Evolutionary conservation across 2,797 vertebrate genomes (phyloP).

Genomic region (Paramormyrops hopkinsi): DNA sequence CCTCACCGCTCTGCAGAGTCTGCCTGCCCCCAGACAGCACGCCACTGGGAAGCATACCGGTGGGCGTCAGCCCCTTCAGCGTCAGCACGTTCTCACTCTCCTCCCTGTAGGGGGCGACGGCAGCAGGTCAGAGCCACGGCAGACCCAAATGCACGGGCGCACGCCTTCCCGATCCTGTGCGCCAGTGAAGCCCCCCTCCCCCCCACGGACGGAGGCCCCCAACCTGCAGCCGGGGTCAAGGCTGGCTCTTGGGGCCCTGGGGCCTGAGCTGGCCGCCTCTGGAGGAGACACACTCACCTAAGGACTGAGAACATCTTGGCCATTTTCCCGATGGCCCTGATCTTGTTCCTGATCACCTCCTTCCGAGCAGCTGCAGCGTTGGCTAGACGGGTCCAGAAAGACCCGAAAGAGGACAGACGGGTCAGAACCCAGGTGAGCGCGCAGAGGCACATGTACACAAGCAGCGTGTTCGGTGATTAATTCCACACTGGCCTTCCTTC

Average conservation of each 20-base stretch:
- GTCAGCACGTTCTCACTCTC: conserved; percentile 76
- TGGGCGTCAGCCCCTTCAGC: conserved; percentile 72
- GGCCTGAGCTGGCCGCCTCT: neutral
- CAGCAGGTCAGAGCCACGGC: neutral
- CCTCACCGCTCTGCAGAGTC: conserved; percentile 72
- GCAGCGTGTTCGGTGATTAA: neutral
- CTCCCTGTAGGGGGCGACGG: conserved; percentile 52
- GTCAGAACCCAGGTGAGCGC: neutral
- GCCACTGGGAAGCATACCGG: conserved; percentile 73
- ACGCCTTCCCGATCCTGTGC: conserved; percentile 58
- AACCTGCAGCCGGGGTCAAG: neutral
- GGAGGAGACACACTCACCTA: conserved; percentile 22
- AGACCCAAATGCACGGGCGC: conserved; percentile 25
- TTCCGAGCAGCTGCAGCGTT: conserved; percentile 71
- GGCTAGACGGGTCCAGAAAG: conserved; percentile 41
- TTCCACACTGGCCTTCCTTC: neutral
- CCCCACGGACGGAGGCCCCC: neutral
- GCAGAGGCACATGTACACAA: neutral
- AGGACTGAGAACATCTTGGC: conserved; percentile 58
- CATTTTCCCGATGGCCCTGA: conserved; percentile 75
- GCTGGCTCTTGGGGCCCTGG: neutral
- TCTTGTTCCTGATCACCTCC: conserved; percentile 76
- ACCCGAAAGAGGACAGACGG: neutral
- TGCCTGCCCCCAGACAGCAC: conserved; percentile 71
- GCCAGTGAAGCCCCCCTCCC: conserved; percentile 26